phyloP scores from a whole-genome alignment of 2,797 vertebrate species.

The Loris lydekkerianus region DNA sequence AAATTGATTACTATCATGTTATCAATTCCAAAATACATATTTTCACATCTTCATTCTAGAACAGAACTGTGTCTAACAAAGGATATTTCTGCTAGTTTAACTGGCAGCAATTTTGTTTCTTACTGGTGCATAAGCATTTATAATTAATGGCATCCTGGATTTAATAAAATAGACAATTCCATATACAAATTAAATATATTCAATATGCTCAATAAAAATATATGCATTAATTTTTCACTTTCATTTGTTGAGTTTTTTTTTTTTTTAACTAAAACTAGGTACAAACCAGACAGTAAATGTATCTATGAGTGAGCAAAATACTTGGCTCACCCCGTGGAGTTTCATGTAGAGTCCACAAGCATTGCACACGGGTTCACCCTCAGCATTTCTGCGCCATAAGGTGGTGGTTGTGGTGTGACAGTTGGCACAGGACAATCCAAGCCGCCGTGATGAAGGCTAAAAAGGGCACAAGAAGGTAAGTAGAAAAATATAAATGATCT shows the following conservation, averaged over 20 bases:
- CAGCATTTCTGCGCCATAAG: slow-evolving; percentile 98
- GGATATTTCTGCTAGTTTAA: neutral
- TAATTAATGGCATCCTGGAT: neutral
- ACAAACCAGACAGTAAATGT: neutral
- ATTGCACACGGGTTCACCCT: slow-evolving; percentile 98
- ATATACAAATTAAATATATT: neutral
- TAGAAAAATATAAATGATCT: neutral
- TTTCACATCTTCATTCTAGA: slow-evolving; percentile 34
- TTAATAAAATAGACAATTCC: neutral
- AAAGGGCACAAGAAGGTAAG: slow-evolving; percentile 64
- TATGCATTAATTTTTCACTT: neutral
- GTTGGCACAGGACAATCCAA: slow-evolving; percentile 98
- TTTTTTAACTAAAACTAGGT: neutral
- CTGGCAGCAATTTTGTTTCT: neutral
- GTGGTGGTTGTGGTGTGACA: slow-evolving; percentile 99
- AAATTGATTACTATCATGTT: neutral
- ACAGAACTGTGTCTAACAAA: neutral
- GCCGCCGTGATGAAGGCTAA: slow-evolving; percentile 96
- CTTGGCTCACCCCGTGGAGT: slow-evolving; percentile 94
- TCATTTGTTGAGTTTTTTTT: too few relatives aligned
- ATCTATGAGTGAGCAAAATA: neutral
- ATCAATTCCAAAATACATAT: neutral
- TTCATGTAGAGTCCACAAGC: slow-evolving; percentile 99
- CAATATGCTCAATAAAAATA: neutral
- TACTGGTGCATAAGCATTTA: neutral